Evolutionary conservation across 2,888 invertebrate genomes (phyloP).

Genomic region (Meandrusa payeni): DNA sequence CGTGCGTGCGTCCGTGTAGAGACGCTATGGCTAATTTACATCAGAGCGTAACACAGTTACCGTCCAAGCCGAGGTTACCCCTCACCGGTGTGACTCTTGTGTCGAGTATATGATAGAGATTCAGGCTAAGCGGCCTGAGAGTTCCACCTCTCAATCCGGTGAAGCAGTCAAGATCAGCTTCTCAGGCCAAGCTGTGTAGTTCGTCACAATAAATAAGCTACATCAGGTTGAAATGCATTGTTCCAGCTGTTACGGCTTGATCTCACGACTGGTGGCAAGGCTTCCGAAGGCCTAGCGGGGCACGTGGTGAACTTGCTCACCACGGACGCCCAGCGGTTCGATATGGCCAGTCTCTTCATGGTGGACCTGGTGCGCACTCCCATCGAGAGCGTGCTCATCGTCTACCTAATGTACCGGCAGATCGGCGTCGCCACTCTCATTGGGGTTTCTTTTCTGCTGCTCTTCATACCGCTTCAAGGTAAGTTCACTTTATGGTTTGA

Average conservation of each 20-base stretch:
- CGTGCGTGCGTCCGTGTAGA: too few relatives aligned
- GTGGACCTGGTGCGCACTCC: conserved; percentile 93
- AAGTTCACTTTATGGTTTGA: conserved; percentile 26
- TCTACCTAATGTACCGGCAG: conserved; percentile 85
- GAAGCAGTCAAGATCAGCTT: too few relatives aligned
- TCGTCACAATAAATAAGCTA: too few relatives aligned
- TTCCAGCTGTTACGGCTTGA: conserved; percentile 86
- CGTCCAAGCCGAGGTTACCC: too few relatives aligned
- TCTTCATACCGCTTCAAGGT: conserved; percentile 84
- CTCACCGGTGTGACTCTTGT: too few relatives aligned
- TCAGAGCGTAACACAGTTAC: too few relatives aligned
- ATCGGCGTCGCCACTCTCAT: conserved; percentile 80
- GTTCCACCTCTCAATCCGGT: too few relatives aligned
- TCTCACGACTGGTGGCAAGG: conserved; percentile 79
- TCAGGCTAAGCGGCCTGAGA: too few relatives aligned
- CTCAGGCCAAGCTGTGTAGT: too few relatives aligned
- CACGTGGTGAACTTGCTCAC: conserved; percentile 89
- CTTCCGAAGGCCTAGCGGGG: conserved; percentile 83
- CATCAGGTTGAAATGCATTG: too few relatives aligned
- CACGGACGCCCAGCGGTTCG: conserved; percentile 93
- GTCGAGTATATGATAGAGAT: too few relatives aligned
- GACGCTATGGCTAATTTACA: too few relatives aligned
- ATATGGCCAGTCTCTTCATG: conserved; percentile 88
- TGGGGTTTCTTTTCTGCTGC: conserved; percentile 80
- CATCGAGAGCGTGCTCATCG: conserved; percentile 86